These are phyloP conservation scores for Nephrocerus scutellatus DNA, from an alignment of 2,888 invertebrate genomes.

Conservation along the genomic window DNA sequence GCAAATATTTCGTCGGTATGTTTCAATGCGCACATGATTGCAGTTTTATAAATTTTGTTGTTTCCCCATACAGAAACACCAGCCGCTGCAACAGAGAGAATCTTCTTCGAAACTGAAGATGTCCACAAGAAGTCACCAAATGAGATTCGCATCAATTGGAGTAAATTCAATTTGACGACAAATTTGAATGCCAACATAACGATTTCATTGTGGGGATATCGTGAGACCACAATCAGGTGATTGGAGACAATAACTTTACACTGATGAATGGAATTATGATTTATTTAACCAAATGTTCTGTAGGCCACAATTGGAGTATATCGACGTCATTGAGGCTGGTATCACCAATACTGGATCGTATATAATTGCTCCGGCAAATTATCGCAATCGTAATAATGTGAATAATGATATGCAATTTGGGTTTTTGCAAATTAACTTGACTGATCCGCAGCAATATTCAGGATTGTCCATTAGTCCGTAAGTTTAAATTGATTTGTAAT, in stretches of 20 bases:
- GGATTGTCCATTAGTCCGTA: constrained; percentile 65
- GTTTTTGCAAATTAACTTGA: constrained; percentile 79
- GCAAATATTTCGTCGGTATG: constrained; percentile 85
- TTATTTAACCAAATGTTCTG: no score
- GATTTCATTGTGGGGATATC: constrained; percentile 84
- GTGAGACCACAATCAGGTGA: constrained; percentile 65
- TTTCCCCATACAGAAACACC: constrained; percentile 66
- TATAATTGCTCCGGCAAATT: constrained; percentile 66
- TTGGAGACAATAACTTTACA: constrained; percentile 26
- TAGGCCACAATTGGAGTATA: constrained; percentile 71
- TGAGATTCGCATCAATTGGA: constrained; percentile 76
- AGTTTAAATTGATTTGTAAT: no score
- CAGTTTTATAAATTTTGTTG: constrained; percentile 4
- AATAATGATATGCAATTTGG: constrained; percentile 76
- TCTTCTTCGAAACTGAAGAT: constrained; percentile 68
- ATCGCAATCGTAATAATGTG: constrained; percentile 61
- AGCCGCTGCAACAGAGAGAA: constrained; percentile 75
- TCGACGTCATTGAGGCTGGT: constrained; percentile 64
- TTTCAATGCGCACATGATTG: constrained; percentile 13
- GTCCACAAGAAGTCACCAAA: constrained; percentile 67
- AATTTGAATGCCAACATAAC: constrained; percentile 69
- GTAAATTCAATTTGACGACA: constrained; percentile 74
- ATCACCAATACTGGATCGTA: constrained; percentile 64
- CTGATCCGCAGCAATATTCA: constrained; percentile 62
- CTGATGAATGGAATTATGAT: background rate